Evolutionary conservation across 53 echinoderm and acorn worm species (phyloP).

Genomic region (Crossaster papposus): DNA sequence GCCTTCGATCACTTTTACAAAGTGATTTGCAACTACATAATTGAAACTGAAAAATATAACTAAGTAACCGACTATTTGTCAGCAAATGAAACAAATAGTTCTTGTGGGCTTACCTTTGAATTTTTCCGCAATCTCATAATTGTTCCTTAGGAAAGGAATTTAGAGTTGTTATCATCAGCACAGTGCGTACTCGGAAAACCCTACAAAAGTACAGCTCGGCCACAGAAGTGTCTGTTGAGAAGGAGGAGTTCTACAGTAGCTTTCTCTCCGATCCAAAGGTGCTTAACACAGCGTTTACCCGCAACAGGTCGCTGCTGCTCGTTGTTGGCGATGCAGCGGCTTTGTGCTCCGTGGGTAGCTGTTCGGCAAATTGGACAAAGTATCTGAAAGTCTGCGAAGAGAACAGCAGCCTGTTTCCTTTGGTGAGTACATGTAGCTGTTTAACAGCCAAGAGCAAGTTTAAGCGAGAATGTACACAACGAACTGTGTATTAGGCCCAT

Average conservation of each 20-base stretch:
- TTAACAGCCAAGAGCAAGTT: too few relatives aligned
- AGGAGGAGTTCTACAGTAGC: slow-evolving; percentile 70
- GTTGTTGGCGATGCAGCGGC: slow-evolving; percentile 85
- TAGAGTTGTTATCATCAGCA: slow-evolving; percentile 83
- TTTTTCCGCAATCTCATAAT: too few relatives aligned
- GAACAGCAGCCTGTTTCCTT: slow-evolving; percentile 78
- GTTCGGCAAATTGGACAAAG: slow-evolving; percentile 74
- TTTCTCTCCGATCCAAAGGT: slow-evolving; percentile 83
- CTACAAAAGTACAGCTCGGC: neutral
- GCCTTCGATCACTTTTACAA: too few relatives aligned
- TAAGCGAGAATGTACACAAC: too few relatives aligned
- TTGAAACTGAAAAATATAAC: too few relatives aligned
- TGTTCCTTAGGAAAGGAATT: slow-evolving; percentile 81
- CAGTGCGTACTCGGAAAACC: slow-evolving; percentile 77
- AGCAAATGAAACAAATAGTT: too few relatives aligned
- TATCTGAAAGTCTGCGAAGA: slow-evolving; percentile 74
- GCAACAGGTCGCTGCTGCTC: slow-evolving; percentile 74
- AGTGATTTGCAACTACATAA: too few relatives aligned
- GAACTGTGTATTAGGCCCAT: too few relatives aligned
- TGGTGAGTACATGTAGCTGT: slow-evolving; percentile 4
- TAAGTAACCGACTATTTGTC: too few relatives aligned
- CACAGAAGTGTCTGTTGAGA: neutral
- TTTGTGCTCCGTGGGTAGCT: slow-evolving; percentile 78
- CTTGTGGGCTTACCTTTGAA: too few relatives aligned
- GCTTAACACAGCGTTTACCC: slow-evolving; percentile 85